Percentiles rank a stretch among this genome's conserved stretches.
phyloP scores from a whole-genome alignment of 64 coral and sea anemone species.

The Catalaphyllia jardinei region DNA sequence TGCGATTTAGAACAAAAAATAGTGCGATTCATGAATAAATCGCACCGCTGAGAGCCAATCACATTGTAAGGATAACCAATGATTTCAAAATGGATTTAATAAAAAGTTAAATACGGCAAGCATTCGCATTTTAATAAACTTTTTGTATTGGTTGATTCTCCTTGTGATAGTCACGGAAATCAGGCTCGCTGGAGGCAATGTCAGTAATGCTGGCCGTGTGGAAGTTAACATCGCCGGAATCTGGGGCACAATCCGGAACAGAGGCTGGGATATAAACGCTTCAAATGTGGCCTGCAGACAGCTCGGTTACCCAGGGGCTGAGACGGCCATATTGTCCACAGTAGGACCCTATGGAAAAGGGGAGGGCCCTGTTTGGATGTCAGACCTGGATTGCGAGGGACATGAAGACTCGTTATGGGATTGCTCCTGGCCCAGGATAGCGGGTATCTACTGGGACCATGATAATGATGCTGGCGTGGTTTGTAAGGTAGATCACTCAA shows the following conservation, averaged over 20 bases:
- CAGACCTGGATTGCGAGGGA: conserved; percentile 41
- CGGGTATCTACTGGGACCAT: conserved; percentile 32
- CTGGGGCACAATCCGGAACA: conserved; percentile 62
- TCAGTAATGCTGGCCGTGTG: conserved; percentile 23
- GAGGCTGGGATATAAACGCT: not conserved
- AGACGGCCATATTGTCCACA: conserved; percentile 10
- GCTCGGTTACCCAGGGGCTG: conserved; percentile 37
- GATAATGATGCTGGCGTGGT: conserved; percentile 45
- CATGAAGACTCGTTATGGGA: conserved; percentile 30
- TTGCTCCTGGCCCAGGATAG: conserved; percentile 36
- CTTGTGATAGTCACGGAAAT: conserved; percentile 23
- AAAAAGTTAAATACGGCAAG: not conserved
- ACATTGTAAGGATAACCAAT: too few species aligned
- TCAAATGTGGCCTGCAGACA: conserved; percentile 55
- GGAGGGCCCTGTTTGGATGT: conserved; percentile 61
- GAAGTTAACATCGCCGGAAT: conserved; percentile 54
- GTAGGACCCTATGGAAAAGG: conserved; percentile 47
- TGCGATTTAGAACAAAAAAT: too few species aligned
- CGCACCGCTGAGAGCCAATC: too few species aligned
- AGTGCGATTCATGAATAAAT: too few species aligned
- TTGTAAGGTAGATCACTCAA: not conserved
- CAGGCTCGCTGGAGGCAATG: conserved; percentile 44
- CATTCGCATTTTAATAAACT: not conserved
- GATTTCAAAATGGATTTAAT: too few species aligned
- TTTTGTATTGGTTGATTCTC: not conserved